Evolutionary conservation across 2,797 vertebrate species (phyloP), one percentile per base, ranked within the genome.

Genomic region (Hirundo rustica): DNA sequence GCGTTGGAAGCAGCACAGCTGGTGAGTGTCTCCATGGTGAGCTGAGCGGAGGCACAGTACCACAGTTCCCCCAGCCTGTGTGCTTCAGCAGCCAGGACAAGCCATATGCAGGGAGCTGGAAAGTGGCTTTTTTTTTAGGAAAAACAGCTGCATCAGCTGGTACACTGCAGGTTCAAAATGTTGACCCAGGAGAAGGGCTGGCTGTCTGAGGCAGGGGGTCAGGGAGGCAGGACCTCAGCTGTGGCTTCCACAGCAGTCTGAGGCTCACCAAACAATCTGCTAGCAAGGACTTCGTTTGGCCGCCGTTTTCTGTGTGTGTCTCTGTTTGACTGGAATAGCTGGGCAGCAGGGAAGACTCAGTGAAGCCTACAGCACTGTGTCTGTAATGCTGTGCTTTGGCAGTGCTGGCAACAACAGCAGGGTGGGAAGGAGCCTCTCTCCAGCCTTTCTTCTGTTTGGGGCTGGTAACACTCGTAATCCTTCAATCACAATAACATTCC

Each of bases 341-440:
- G 1, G 1, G 42, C 32, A 6, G 10, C 5, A 40, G 34, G 32
- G 45, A 44, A 36, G 40, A 7, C 38, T 22, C 2, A 0, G 2
- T 68, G 44, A 44, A 73, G 60, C 57, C 57, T 32, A 3, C 34
- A 58, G 58, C 29, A 1, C 58, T 47, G 0, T 15, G 8, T 21
- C 32, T 16, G 16, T 58, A 23, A 29, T 34, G 30, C 15, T 12
- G 4, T 23, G 30, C 66, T 91, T 57, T 84, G 55, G 47, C 42
- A 55, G 25, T 45, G 88, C 72, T 83, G 76, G 47, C 85, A 67
- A 21, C 53, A 53, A 36, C 14, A 67, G 48, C 7, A 15, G 12
- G 0, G 2, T 57, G 72, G 50, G 36, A 50, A 64, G 25, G 51
- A 83, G 13, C 29, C 32, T 26, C 72, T 92, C n/a, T 78, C 17